phyloP scores from a whole-genome alignment of 92 coral and sea anemone species.

The Epizoanthus ramosus region DNA sequence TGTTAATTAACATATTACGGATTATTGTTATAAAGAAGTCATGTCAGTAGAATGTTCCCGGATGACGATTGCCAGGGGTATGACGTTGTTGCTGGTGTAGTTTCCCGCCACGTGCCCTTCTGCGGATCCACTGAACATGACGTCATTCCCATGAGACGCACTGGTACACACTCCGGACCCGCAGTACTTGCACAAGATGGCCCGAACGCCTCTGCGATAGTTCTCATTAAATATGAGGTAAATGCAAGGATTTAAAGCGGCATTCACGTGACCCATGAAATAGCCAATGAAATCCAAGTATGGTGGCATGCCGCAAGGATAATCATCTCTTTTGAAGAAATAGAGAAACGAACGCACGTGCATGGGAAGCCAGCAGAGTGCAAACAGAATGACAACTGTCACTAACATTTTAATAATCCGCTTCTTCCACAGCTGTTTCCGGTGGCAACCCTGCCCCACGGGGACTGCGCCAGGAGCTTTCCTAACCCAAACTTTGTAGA shows the following conservation, averaged over 20 bases:
- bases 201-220: slow-evolving; percentile 8
- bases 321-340: slow-evolving; percentile 33
- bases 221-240: slow-evolving; percentile 27
- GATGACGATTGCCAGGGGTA: too few relatives aligned
- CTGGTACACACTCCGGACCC: too few relatives aligned
- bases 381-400: slow-evolving; percentile 18
- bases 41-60: too few relatives aligned
- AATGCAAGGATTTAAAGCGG: slow-evolving; percentile 35
- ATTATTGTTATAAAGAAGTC: too few relatives aligned
- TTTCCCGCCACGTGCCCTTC: too few relatives aligned
- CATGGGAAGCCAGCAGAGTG: slow-evolving; percentile 39
- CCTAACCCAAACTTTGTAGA: slow-evolving; percentile 36
- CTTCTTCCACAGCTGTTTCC: slow-evolving; percentile 34
- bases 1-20: too few relatives aligned
- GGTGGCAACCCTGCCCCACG: too few relatives aligned
- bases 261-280: slow-evolving; percentile 35
- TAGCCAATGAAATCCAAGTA: slow-evolving; percentile 38
- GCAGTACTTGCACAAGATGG: slow-evolving; percentile 3
- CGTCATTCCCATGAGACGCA: too few relatives aligned
- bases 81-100: too few relatives aligned
- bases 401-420: slow-evolving; percentile 30
- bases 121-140: too few relatives aligned
- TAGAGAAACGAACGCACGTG: slow-evolving; percentile 45
- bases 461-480: slow-evolving; percentile 3
- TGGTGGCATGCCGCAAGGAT: slow-evolving; percentile 30